Evolutionary conservation across 2,113 vertebrate species (phyloP).

Genomic region (Dinomys branickii): DNA sequence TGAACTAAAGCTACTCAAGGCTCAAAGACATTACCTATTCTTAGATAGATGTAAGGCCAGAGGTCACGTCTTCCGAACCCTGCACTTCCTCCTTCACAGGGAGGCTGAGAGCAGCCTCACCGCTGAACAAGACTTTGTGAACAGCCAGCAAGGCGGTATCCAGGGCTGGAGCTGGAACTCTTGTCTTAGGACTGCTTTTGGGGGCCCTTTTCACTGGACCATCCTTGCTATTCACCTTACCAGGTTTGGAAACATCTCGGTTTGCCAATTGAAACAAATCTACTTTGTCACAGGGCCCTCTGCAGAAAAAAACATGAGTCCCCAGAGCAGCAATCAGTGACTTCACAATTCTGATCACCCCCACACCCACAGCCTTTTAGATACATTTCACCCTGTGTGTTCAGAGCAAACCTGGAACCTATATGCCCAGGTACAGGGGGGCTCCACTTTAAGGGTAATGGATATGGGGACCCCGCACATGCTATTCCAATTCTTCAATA

Average conservation of each 20-base stretch:
- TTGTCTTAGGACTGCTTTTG: background rate
- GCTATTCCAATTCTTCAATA: accelerated
- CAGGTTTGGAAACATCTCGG: background rate
- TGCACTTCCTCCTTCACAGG: accelerated
- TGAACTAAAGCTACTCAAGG: background rate
- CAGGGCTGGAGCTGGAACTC: accelerated
- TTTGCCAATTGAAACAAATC: background rate
- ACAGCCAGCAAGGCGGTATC: accelerated
- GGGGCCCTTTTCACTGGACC: accelerated
- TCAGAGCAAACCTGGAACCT: accelerated
- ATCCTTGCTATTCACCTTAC: background rate
- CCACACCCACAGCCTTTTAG: background rate
- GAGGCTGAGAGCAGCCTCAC: accelerated
- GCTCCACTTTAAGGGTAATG: accelerated
- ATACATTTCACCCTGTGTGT: background rate
- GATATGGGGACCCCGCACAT: accelerated
- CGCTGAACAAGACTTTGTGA: accelerated
- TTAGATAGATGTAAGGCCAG: accelerated
- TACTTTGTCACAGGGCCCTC: background rate
- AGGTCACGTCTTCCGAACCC: accelerated
- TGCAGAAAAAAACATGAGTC: accelerated
- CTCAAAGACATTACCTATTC: accelerated
- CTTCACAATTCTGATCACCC: accelerated
- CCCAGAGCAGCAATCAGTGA: accelerated
- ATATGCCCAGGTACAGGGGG: accelerated